phyloP scores from a whole-genome alignment of 37 sponge, comb jelly and placozoan species.

The Haliclona indistincta region DNA sequence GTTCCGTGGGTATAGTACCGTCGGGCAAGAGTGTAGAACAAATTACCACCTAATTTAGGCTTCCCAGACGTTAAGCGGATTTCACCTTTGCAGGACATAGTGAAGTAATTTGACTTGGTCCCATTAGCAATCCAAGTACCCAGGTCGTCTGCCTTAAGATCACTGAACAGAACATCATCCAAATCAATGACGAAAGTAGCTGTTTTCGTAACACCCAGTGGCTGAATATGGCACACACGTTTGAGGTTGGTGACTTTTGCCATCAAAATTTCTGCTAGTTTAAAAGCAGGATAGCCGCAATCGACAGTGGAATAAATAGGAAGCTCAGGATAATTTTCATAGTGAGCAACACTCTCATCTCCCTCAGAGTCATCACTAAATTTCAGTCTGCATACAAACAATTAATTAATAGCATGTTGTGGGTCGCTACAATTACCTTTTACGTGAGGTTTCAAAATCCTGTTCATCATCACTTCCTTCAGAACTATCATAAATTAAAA shows the following conservation, averaged over 20 bases:
- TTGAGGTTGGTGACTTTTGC: background rate
- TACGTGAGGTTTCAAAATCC: too few relatives aligned
- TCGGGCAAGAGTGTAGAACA: conserved; percentile 2
- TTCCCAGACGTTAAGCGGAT: background rate
- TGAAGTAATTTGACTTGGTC: conserved; percentile 21
- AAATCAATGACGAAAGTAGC: conserved; percentile 25
- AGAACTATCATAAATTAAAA: too few relatives aligned
- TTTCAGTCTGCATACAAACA: too few relatives aligned
- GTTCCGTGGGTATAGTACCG: conserved; percentile 23
- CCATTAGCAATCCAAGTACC: conserved; percentile 29
- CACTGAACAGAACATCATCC: conserved; percentile 14
- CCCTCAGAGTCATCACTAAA: too few relatives aligned
- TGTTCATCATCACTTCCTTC: too few relatives aligned
- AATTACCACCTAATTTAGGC: background rate
- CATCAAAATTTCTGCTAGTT: background rate
- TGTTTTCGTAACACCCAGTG: conserved; percentile 27
- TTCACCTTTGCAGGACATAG: background rate
- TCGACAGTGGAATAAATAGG: conserved; percentile 11
- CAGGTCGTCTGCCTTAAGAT: conserved; percentile 28
- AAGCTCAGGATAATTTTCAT: conserved; percentile 15
- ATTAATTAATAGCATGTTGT: too few relatives aligned
- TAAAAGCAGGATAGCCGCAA: background rate
- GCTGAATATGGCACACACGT: conserved; percentile 19
- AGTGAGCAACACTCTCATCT: too few relatives aligned
- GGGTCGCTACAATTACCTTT: too few relatives aligned